phyloP scores from a whole-genome alignment of 2,113 vertebrate species.

The Prinia subflava region DNA sequence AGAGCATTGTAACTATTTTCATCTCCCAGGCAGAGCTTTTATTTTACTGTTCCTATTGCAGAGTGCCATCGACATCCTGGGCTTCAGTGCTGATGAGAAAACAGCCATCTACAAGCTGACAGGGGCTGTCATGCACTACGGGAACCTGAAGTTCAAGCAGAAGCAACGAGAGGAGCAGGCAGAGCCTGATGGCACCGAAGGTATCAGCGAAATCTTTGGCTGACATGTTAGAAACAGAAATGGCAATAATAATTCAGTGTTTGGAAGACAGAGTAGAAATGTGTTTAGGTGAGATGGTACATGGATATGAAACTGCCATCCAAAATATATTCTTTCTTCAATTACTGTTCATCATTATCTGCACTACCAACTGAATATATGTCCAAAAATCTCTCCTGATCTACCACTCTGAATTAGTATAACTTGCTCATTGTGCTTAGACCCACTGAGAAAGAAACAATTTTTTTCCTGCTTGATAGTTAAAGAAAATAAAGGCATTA shows the following conservation, averaged over 20 bases:
- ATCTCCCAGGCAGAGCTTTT: not conserved
- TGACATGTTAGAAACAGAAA: not conserved
- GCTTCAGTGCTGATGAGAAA: constrained; percentile 34
- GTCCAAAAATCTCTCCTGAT: not conserved
- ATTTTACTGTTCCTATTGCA: not conserved
- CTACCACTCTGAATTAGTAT: not conserved
- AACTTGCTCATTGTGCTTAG: not conserved
- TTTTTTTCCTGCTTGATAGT: not conserved
- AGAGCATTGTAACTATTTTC: not conserved
- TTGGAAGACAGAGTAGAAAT: not conserved
- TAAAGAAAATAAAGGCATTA: not conserved
- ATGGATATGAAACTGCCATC: not conserved
- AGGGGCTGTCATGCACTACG: constrained; percentile 56
- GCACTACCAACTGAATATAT: not conserved
- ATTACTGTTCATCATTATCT: not conserved
- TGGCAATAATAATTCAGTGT: not conserved
- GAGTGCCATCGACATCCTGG: constrained; percentile 63
- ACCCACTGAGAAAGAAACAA: not conserved
- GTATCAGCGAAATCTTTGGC: not conserved
- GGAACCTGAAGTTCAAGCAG: constrained; percentile 58
- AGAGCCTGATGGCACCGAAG: constrained; percentile 50
- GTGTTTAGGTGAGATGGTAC: not conserved
- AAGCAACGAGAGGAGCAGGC: constrained; percentile 45
- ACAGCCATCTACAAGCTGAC: constrained; percentile 60
- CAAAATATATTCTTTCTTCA: not conserved